Evolutionary conservation across 2,888 invertebrate species (phyloP).

Genomic region (Neria commutata): DNA sequence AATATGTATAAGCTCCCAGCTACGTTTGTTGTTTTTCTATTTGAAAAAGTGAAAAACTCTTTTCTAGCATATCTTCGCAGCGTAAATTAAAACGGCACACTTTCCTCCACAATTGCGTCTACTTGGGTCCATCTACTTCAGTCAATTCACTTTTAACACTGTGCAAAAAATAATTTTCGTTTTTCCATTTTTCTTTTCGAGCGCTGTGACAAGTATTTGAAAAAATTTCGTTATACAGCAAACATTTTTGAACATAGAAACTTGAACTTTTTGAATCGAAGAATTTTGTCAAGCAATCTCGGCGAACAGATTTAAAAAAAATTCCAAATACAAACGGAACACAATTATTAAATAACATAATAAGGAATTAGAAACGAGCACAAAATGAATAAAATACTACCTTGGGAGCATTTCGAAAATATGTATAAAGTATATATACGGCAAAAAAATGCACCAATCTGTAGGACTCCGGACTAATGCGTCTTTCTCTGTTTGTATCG

Average conservation of each 20-base stretch:
- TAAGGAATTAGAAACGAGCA: background rate
- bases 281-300: background rate
- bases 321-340: background rate
- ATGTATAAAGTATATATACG: slow-evolving; percentile 38
- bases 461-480: background rate
- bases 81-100: too few species aligned
- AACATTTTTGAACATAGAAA: background rate
- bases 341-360: background rate
- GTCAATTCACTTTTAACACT: too few species aligned
- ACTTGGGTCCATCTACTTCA: too few species aligned
- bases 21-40: too few species aligned
- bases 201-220: too few species aligned
- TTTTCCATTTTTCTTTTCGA: too few species aligned
- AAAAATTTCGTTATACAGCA: background rate
- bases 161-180: too few species aligned
- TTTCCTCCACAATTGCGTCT: too few species aligned
- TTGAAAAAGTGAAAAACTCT: too few species aligned
- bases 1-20: too few species aligned
- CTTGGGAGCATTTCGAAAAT: slow-evolving; percentile 43
- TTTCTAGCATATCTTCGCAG: too few species aligned
- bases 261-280: background rate
- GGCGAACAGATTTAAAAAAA: background rate
- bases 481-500: background rate
- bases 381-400: slow-evolving; percentile 38
- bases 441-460: too few species aligned